Percentiles rank a stretch among this genome's conserved stretches.
Evolutionary conservation across 2,113 vertebrate species (phyloP).

Genomic region (Passer domesticus): DNA sequence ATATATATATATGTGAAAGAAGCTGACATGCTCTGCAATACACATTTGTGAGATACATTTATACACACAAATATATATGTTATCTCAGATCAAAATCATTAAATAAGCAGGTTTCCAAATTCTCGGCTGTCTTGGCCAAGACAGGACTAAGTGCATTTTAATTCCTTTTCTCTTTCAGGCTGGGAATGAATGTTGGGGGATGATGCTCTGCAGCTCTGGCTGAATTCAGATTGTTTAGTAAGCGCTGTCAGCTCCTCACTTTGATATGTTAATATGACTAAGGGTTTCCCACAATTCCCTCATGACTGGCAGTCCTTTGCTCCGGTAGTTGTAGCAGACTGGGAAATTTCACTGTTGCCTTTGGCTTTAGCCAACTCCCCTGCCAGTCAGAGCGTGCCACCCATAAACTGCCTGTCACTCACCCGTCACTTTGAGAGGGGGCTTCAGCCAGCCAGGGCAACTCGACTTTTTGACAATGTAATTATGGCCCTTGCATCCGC

Average conservation of each 20-base stretch:
- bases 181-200: not conserved
- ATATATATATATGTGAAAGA: not conserved
- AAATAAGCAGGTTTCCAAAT: constrained; percentile 72
- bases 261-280: constrained; percentile 82
- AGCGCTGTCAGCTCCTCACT: constrained; percentile 72
- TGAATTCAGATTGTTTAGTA: constrained; percentile 62
- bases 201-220: constrained; percentile 40
- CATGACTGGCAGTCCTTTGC: constrained; percentile 67
- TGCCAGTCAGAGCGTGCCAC: constrained; percentile 82
- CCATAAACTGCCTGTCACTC: constrained; percentile 79
- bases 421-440: constrained; percentile 75
- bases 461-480: constrained; percentile 92
- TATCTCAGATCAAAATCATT: constrained; percentile 75
- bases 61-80: not conserved
- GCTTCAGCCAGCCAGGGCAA: constrained; percentile 70
- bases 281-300: constrained; percentile 64
- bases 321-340: constrained; percentile 70
- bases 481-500: constrained; percentile 86
- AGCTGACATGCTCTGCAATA: not conserved
- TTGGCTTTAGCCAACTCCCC: constrained; percentile 70
- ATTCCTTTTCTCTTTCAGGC: constrained; percentile 37
- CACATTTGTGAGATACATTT: not conserved
- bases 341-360: constrained; percentile 75
- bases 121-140: constrained; percentile 52
- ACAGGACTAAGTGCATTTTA: not conserved